These are phyloP conservation scores for Lutjanus argentimaculatus DNA, from an alignment of 2,797 vertebrate genomes.

Conservation along the genomic window DNA sequence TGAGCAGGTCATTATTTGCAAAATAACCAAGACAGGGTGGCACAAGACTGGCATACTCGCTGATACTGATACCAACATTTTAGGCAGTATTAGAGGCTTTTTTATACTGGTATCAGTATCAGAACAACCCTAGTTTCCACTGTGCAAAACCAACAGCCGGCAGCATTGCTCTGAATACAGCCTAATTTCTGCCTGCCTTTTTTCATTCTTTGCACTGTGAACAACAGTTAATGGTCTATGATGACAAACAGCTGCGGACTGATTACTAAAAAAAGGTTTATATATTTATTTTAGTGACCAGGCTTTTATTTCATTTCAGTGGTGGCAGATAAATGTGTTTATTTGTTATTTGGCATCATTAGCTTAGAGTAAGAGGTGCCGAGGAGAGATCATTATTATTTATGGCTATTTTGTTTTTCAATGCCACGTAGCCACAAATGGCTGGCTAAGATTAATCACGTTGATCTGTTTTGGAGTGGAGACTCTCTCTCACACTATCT, in stretches of 20 bases:
- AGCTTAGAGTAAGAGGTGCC: conserved; percentile 59
- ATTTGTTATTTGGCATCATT: conserved; percentile 71
- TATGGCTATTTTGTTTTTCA: conserved; percentile 63
- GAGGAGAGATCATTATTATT: conserved; percentile 68
- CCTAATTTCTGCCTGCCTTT: conserved; percentile 14
- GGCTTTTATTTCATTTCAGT: conserved; percentile 46
- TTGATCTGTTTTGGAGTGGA: conserved; percentile 58
- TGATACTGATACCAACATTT: not conserved
- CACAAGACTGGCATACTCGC: too few relatives aligned
- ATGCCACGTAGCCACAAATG: conserved; percentile 59
- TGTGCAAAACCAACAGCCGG: conserved; percentile 8
- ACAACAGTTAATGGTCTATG: conserved; percentile 55
- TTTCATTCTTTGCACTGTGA: conserved; percentile 25
- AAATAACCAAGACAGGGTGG: too few relatives aligned
- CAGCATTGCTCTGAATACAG: not conserved
- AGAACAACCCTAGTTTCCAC: conserved; percentile 2
- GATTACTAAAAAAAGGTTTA: conserved; percentile 38
- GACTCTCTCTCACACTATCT: conserved; percentile 40
- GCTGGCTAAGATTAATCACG: conserved; percentile 61
- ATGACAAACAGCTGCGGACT: conserved; percentile 70
- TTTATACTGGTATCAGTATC: too few relatives aligned
- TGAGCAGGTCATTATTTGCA: too few relatives aligned
- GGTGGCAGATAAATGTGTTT: conserved; percentile 69
- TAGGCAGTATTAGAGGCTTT: too few relatives aligned
- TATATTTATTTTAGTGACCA: conserved; percentile 44